Percentiles rank a stretch among this genome's conserved stretches.
Evolutionary conservation across 2,113 vertebrate genomes (phyloP).

Genomic region (Phoenicopterus ruber): DNA sequence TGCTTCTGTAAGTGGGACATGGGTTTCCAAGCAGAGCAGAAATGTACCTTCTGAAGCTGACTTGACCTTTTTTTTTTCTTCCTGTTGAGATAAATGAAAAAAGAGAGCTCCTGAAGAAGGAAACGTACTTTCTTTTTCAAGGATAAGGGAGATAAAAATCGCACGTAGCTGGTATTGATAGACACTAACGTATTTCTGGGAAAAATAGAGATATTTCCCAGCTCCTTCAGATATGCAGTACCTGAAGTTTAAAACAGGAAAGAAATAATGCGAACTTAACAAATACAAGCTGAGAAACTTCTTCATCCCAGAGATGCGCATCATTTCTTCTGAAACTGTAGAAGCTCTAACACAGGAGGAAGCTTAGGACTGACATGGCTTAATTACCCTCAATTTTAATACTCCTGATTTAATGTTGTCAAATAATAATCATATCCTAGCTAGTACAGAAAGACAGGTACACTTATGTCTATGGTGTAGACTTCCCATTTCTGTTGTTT

Average conservation of each 20-base stretch:
- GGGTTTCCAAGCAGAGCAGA: neutral
- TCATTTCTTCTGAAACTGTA: neutral
- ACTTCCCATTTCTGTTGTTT: neutral
- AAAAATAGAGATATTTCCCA: neutral
- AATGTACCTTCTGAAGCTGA: neutral
- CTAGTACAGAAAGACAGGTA: neutral
- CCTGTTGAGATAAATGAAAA: neutral
- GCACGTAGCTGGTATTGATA: neutral
- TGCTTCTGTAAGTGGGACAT: neutral
- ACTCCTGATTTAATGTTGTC: neutral
- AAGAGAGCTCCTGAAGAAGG: neutral
- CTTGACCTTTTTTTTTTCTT: neutral
- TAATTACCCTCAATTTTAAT: neutral
- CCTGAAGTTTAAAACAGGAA: neutral
- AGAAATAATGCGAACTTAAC: neutral
- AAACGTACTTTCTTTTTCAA: neutral
- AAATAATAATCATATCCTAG: neutral
- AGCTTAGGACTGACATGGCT: neutral
- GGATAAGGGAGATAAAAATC: neutral
- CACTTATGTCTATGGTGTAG: neutral
- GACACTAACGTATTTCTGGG: neutral
- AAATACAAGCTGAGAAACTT: neutral
- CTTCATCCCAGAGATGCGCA: neutral
- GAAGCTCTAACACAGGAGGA: neutral
- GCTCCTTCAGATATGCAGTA: neutral